phyloP scores from a whole-genome alignment of 2,797 vertebrate genomes.

The Microctenopoma steveboyesi region DNA sequence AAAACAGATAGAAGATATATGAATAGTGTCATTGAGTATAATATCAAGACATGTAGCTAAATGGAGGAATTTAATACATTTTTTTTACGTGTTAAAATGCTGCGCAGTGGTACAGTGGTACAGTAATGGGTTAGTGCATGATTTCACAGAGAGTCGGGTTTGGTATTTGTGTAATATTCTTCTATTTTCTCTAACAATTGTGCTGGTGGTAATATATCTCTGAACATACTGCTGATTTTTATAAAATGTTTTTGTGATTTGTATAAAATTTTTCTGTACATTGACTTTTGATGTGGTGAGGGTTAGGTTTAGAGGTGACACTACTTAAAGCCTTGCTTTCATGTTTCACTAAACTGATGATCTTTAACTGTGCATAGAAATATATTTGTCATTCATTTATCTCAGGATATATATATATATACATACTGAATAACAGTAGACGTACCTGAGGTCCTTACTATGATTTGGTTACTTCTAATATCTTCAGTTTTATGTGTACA shows the following conservation, averaged over 20 bases:
- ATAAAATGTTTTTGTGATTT: no score
- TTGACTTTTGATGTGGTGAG: conserved; percentile 13
- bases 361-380: conserved; percentile 11
- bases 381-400: conserved; percentile 9
- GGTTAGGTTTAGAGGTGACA: neutral
- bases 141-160: conserved; percentile 19
- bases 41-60: neutral
- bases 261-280: conserved; percentile 59
- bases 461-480: conserved; percentile 49
- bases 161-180: conserved; percentile 26
- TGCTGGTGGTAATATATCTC: conserved; percentile 7
- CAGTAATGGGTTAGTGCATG: conserved; percentile 10
- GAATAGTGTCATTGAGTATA: no score
- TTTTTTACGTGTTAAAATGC: no score
- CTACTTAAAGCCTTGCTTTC: conserved; percentile 39
- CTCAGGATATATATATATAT: no score
- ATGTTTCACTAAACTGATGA: conserved; percentile 26
- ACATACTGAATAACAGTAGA: neutral
- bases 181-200: conserved; percentile 43
- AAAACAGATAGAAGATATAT: neutral
- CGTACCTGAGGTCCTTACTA: conserved; percentile 57
- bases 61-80: no score
- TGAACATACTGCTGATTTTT: no score
- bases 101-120: no score
- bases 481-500: fast-evolving